These are phyloP conservation scores for Caenorhabditis panamensis DNA, from an alignment of 2,888 invertebrate species.

Conservation along the genomic window DNA sequence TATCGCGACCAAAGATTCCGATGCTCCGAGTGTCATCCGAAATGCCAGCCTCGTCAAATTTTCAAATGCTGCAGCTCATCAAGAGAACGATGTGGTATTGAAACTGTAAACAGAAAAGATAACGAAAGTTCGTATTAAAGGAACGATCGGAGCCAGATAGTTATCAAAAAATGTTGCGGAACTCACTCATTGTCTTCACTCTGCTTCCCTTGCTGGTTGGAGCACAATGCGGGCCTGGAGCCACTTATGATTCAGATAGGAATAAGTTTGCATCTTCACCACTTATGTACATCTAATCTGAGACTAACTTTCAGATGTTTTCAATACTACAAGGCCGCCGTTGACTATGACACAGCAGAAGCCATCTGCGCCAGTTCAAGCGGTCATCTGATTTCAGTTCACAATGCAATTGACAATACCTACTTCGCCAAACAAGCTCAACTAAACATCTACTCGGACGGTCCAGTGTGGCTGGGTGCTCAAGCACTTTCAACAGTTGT, in stretches of 20 bases:
- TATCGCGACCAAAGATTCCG: not conserved
- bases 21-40: not conserved
- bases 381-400: conserved; percentile 37
- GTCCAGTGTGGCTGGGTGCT: conserved; percentile 39
- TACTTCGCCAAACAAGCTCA: conserved; percentile 24
- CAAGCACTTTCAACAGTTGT: conserved; percentile 12
- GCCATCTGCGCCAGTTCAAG: conserved; percentile 16
- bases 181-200: not conserved
- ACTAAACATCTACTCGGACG: conserved; percentile 6
- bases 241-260: not conserved
- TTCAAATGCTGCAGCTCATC: not conserved
- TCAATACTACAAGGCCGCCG: not conserved
- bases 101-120: conserved; percentile 1
- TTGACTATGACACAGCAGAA: conserved; percentile 34
- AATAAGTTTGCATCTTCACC: not conserved
- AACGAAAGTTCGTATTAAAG: not conserved
- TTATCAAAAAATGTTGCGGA: conserved; percentile 7
- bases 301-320: conserved; percentile 20
- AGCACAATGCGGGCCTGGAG: not conserved
- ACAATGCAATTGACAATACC: conserved; percentile 29
- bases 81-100: not conserved
- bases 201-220: not conserved
- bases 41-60: not conserved
- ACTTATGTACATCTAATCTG: too few species aligned
- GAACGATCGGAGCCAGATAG: not conserved